Conservation (phyloP, 2,888 invertebrate species). For the Reticulitermes lucifugus region DNA sequence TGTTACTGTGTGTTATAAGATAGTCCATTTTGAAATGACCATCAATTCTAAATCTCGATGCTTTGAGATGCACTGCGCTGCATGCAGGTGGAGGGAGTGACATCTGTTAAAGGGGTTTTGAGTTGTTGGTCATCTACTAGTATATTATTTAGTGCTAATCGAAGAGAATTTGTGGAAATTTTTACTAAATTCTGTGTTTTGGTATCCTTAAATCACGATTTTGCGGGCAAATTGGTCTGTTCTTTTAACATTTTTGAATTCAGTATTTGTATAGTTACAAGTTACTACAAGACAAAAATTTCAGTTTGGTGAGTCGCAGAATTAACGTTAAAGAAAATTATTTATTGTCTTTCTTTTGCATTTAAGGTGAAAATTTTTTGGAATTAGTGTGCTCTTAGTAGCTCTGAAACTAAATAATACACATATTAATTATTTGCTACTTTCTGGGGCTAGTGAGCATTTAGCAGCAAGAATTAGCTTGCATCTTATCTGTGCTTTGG, state of each 20-base stretch:
- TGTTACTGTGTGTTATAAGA: neutral
- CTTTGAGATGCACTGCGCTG: neutral
- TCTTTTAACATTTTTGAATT: no score
- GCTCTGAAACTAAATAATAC: neutral
- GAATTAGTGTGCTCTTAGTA: neutral
- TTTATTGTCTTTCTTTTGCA: no score
- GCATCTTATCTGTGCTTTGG: conserved; percentile 17
- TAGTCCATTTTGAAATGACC: neutral
- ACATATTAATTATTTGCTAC: neutral
- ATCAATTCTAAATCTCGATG: neutral
- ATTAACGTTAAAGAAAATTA: no score
- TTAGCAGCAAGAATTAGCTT: conserved; percentile 7
- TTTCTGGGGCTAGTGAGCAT: neutral
- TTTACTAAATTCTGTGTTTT: neutral
- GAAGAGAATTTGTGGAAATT: neutral
- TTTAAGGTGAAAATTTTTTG: neutral
- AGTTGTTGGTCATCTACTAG: neutral
- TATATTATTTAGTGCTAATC: neutral
- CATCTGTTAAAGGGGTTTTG: neutral
- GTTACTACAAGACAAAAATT: no score
- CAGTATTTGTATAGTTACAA: no score
- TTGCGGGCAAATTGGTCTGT: no score
- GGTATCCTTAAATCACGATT: no score
- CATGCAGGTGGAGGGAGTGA: conserved; percentile 3
- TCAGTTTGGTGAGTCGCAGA: no score